Percentiles rank a stretch among this genome's conserved stretches.
Evolutionary conservation across 2,797 vertebrate genomes (phyloP).

Genomic region (Takifugu rubripes): DNA sequence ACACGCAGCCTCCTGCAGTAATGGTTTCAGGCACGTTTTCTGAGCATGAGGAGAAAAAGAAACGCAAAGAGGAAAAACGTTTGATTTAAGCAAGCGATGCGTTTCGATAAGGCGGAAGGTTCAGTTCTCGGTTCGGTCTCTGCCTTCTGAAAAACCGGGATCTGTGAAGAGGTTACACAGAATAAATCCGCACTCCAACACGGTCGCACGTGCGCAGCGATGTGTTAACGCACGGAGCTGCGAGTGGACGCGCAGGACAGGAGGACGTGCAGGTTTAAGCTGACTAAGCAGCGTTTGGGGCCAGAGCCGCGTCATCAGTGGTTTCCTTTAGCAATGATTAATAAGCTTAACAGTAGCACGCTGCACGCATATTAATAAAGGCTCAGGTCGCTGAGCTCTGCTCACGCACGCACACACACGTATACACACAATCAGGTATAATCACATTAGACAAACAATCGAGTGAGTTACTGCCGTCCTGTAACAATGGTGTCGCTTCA

Average conservation of each 20-base stretch:
- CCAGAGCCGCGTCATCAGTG: slow-evolving; percentile 23
- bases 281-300: slow-evolving; percentile 38
- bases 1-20: slow-evolving; percentile 8
- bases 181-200: neutral
- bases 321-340: slow-evolving; percentile 52
- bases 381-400: slow-evolving; percentile 7
- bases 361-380: slow-evolving; percentile 33
- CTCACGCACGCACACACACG: slow-evolving; percentile 7
- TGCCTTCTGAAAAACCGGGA: neutral
- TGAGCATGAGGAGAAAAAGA: slow-evolving; percentile 19
- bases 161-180: neutral
- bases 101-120: neutral
- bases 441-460: slow-evolving; percentile 24
- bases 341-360: slow-evolving; percentile 49
- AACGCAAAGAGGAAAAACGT: slow-evolving; percentile 22
- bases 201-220: neutral
- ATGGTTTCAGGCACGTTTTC: slow-evolving; percentile 37
- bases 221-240: neutral
- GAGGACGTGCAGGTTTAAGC: slow-evolving; percentile 31
- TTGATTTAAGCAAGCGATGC: slow-evolving; percentile 8
- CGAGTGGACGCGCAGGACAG: neutral
- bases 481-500: slow-evolving; percentile 38
- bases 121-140: slow-evolving; percentile 7
- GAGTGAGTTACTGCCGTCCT: slow-evolving; percentile 50
- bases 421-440: slow-evolving; percentile 22